Evolutionary conservation across 2,797 vertebrate species (phyloP), one percentile per base, ranked within the genome.

Genomic region (Lacerta viridis): DNA sequence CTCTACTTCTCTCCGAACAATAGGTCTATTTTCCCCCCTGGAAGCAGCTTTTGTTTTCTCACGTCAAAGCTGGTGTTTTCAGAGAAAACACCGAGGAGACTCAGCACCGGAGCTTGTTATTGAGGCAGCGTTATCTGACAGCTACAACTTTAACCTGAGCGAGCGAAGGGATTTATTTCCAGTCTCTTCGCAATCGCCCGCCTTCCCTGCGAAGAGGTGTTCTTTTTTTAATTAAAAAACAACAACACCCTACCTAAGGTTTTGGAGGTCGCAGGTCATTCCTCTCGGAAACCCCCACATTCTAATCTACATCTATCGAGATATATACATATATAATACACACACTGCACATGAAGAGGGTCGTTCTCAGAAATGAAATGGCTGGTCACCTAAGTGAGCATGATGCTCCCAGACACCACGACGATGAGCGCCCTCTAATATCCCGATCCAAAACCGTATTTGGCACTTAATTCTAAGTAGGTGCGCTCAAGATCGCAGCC

Each of bases 61-160:
- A 11, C 17, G 11, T 7, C 76, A 46, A 92, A 46, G 84, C 84
- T 23, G n/a, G 69, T 72, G 79, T 80, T 61, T 36, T 68, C 82
- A 55, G 59, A 87, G 11, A 59, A 78, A 84, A 91, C 2, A 25
- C 39, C 55, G 0, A 74, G 83, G 29, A 23, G 83, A 59, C 29
- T 27, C 27, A 10, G 50, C 61, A 36, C 36, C 64, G 18, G 55
- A 18, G 87, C 55, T 8, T 82, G 55, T 68, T 41, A 20, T 20
- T 10, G 61, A 23, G 72, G 41, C n/a, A 5, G 87, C 36, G 3
- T 80, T 87, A 80, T 80, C 85, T 87, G 89, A 83, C 88, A 89
- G 80, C 72, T 89, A 68, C 72, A 59, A 77, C 59, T 82, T 64
- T 43, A 69, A 88, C 74, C 64, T n/a, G 80, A 39, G 66, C 46